phyloP scores from a whole-genome alignment of 2,113 vertebrate genomes.

The Chloroceryle aenea region DNA sequence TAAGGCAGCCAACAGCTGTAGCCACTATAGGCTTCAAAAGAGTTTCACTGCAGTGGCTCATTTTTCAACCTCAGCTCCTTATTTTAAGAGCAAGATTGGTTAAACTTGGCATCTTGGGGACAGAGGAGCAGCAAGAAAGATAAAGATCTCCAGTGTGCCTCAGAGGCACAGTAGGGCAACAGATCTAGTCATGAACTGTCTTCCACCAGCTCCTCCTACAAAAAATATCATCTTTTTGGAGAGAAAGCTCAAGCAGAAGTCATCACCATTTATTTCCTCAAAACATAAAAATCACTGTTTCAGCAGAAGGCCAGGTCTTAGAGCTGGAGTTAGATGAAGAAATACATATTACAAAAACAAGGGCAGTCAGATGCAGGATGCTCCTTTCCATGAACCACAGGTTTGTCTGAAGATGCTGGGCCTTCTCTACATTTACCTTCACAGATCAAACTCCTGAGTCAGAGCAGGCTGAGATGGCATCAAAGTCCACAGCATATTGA shows the following conservation, averaged over 20 bases:
- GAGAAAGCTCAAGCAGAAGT: background rate
- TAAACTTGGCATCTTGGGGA: background rate
- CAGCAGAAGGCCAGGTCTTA: background rate
- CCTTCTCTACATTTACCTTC: background rate
- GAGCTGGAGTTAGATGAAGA: background rate
- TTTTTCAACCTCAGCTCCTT: background rate
- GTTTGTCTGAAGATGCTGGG: background rate
- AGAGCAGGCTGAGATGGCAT: background rate
- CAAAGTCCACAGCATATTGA: background rate
- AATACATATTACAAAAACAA: background rate
- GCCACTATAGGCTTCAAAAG: background rate
- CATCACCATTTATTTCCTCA: background rate
- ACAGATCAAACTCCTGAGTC: background rate
- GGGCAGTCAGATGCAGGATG: background rate
- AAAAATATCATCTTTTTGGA: background rate
- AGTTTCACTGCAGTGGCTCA: background rate
- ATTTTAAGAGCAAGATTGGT: background rate
- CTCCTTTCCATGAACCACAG: background rate
- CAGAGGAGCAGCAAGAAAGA: background rate
- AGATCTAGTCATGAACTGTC: background rate
- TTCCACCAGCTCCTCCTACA: background rate
- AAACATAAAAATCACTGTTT: background rate
- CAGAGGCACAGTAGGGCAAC: background rate
- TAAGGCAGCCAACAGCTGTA: background rate
- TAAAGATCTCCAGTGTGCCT: background rate